Base-by-base conservation (phyloP, 2,797 vertebrate genomes). In the Coracias cyanogaster region DNA sequence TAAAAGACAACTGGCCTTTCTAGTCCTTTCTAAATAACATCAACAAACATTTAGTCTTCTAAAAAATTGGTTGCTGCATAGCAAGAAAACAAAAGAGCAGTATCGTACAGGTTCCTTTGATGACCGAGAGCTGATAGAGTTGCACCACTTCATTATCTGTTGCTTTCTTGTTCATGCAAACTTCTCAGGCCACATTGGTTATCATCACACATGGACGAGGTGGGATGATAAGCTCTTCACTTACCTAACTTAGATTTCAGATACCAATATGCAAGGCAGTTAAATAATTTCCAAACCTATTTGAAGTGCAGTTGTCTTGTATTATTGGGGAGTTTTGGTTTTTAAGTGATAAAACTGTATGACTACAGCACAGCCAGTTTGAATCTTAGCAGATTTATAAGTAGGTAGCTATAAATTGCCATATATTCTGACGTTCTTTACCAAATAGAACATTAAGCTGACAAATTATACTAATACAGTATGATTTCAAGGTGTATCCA, bases 401-500 rank as follows among this genome's bases (percentile, higher is more conserved):
- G 74, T 55, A 61, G 24, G 31, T 29, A 79, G 58, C 80, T 93
- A 79, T 79, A 81, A 71, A 85, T 24, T 76, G 46, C 62, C 48
- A 49, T 48, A 66, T 58, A 78, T 58, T 51, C 90, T 70, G 74
- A 80, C 13, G 35, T 33, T 81, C 90, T 93, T 81, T 80, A 73
- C 48, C 80, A 95, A 90, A 92, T 89, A 93, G 45, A 84, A 20
- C 81, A 80, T 83, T 48, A 80, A 82, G 80, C 67, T 87, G 82
- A 91, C 74, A 82, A 95, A 86, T 94, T 95, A 78, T 84, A 81
- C 94, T 93, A 88, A 89, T 48, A 78, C 74, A 80, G 82, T 71
- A 46, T 83, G 94, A 97, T 94, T 94, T 93, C 95, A 96, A 83
- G 90, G 76, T 95, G 93, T 85, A 93, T 88, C 88, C 85, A 95